Base-by-base conservation (phyloP, 1,140 invertebrate genomes). In the Galleria mellonella region DNA sequence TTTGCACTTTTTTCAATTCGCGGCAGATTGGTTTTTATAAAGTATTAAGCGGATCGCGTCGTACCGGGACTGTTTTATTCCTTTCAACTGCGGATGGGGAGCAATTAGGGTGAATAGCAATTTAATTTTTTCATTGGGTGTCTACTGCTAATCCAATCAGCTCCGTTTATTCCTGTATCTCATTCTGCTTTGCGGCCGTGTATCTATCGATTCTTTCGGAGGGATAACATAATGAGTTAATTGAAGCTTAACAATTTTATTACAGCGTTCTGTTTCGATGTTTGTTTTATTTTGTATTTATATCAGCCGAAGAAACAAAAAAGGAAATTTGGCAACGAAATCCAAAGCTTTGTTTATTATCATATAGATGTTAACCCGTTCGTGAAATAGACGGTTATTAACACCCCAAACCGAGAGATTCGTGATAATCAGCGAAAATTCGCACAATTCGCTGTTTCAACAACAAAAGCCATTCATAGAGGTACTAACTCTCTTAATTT, bases 81-180 rank as follows among this genome's bases (percentile, higher is more conserved):
- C 55, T 61, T 60, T 57, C 53, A 62, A 49, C 42, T 36, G 46
- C 23, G 37, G 15, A 37, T 17, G 35, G 42, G 42, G 49, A 61
- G 59, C 64, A 52, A 71, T 70, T 70, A 74, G 58, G 44, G 45
- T 44, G 61, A 67, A 64, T 65, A 62, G 62, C 63, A 55, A 52
- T 62, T 66, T 64, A 58, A 57, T 67, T 64, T 72, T 65, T 61
- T 44, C 38, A 23, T 43, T 30, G 6, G 12, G 15, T 50, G 44
- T 44, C 47, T 44, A 33, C 29, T 28, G 40, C 30, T 59, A 62
- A 63, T 66, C 55, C 57, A 51, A 55, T 65, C 17, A 23, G 17
- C 17, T 6, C 6, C 17, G 17, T 23, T 23, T 23, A 23, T 23
- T 23, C 6, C 17, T 23, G 17, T 23, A 6, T 6, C 17, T 23